Evolutionary conservation across 2,888 invertebrate genomes (phyloP), one percentile per base, ranked within the genome.

Genomic region (Acrobasis suavella): DNA sequence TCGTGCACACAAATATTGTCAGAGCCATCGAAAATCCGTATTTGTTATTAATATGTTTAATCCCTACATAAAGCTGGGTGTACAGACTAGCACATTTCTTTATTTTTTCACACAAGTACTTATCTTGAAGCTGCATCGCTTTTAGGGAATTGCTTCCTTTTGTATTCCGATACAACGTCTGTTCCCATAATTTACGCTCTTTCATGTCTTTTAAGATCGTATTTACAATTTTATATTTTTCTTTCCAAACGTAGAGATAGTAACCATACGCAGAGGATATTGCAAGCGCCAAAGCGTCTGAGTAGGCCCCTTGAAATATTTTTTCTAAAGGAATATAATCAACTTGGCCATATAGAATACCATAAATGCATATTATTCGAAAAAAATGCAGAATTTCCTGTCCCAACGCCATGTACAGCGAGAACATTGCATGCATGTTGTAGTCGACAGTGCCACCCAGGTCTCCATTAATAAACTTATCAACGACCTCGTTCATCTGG

Each of bases 161-260:
- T 12, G 46, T 46, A 17, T 42, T 42, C n/a, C 16, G 22, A 56
- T 17, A 38, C 7, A 38, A 17, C 1, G 50, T 38, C 15, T 51
- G 59, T 14, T 56, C 46, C 56, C 56, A 56, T 16, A 56, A 38
- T 50, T 50, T 60, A 2, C 14, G n/a, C 12, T 60, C 50, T 68
- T 74, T 76, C 50, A 89, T 79, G 1, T 78, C 75, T 9, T 55
- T 60, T 5, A 89, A 71, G 0, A 83, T 69, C 66, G 76, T 78
- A 67, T 87, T 87, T 22, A 87, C 64, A 60, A 75, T 75, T 62
- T 70, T 74, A 62, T 82, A 86, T 71, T 86, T 79, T 39, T 73
- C 69, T 65, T 69, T 77, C 9, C 86, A 39, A 2, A 80, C 64
- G 8, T 74, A 69, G 17, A 86, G 66, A 60, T 73, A 74, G 37